Evolutionary conservation across 2,888 invertebrate genomes (phyloP).

Genomic region (Copidosoma aretas): DNA sequence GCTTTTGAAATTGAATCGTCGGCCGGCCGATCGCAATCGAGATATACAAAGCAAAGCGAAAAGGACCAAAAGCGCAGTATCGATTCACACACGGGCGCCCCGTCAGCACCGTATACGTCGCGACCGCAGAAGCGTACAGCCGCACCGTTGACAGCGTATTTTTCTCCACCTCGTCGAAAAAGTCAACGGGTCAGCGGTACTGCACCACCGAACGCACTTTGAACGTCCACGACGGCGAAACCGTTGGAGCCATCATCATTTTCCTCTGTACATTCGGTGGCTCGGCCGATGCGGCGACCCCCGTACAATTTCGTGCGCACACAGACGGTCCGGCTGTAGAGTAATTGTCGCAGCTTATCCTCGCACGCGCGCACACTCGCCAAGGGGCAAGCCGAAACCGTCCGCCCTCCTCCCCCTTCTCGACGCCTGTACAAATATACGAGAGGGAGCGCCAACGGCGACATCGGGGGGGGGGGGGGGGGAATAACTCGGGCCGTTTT

Average conservation of each 20-base stretch:
- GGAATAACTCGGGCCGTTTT: not conserved
- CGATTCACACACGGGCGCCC: not conserved
- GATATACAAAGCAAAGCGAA: not conserved
- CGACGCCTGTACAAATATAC: too few relatives aligned
- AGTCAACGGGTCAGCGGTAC: not conserved
- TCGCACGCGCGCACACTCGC: not conserved
- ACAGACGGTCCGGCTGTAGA: not conserved
- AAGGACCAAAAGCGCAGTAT: not conserved
- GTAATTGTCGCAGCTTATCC: slow-evolving; percentile 4
- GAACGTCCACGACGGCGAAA: not conserved
- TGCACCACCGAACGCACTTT: too few relatives aligned
- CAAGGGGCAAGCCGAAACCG: not conserved
- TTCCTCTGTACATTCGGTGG: not conserved
- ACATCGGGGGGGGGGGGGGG: too few relatives aligned
- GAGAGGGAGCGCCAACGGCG: too few relatives aligned
- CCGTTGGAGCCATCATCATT: not conserved
- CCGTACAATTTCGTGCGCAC: not conserved
- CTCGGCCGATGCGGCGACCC: not conserved
- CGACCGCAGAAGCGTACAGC: not conserved
- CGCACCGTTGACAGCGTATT: not conserved
- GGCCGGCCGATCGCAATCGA: not conserved
- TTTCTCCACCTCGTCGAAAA: not conserved
- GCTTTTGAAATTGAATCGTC: slow-evolving; percentile 35
- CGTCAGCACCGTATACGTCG: too few relatives aligned
- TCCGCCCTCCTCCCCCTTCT: not conserved